Evolutionary conservation across 2,113 vertebrate genomes (phyloP), one percentile per base, ranked within the genome.

Genomic region (Pogona vitticeps): DNA sequence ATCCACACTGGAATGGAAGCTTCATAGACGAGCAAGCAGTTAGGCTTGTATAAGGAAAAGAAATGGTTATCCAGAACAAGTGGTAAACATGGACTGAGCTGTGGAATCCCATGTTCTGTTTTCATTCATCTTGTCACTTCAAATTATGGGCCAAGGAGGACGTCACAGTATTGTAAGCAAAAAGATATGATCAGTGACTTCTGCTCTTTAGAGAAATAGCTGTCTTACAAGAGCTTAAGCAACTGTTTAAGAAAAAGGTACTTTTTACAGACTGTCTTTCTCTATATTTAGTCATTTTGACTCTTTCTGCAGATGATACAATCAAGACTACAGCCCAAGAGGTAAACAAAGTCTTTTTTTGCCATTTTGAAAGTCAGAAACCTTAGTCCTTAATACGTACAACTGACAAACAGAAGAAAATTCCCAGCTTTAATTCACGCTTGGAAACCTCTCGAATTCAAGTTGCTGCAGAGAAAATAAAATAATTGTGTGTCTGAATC

Each of bases 41-140:
- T n/a, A n/a, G n/a, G n/a, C n/a, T n/a, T n/a, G n/a, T n/a, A n/a
- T n/a, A n/a, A n/a, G n/a, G 63, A 40, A 58, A 78, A 23, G n/a
- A 33, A 68, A 70, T 68, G 40, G 75, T 56, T 67, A 75, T 75
- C 21, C 33, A 56, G 21, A 68, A 84, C 31, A 26, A 36, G 10
- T n/a, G 31, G 20, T 61, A n/a, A 61, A 12, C 40, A 63, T 61
- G 20, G 28, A 33, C 18, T 84, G 72, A 40, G 20, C 33, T 85
- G 33, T 85, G 84, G 61, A 58, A 70, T 77, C 18, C 78, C 9
- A 2, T 75, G 21, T 84, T 89, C 86, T 70, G 42, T 76, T 23
- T 59, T 72, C 65, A 63, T 89, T 92, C 86, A 4, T 14, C 86
- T 87, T 82, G 13, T 89, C 15, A 21, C 26, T 92, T 80, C 36